These are phyloP conservation scores for Heliconius nattereri DNA, from an alignment of 1,140 invertebrate species.

Conservation along the genomic window DNA sequence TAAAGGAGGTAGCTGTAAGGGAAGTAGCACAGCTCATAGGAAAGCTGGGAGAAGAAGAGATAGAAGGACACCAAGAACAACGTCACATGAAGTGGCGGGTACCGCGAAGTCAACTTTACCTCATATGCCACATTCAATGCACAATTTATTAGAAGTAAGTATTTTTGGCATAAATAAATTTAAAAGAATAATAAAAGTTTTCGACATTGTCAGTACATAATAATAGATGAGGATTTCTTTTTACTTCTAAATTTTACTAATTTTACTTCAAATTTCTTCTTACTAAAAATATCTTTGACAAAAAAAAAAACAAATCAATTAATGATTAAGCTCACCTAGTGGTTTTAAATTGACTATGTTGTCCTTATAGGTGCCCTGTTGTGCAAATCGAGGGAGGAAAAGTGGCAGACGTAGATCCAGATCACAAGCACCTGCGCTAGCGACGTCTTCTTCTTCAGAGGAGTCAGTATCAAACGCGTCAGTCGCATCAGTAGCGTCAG, in stretches of 20 bases:
- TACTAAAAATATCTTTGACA: too few relatives aligned
- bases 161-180: neutral
- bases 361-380: constrained; percentile 62
- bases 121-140: constrained; percentile 78
- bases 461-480: constrained; percentile 71
- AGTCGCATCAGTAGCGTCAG: constrained; percentile 66
- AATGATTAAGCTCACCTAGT: too few relatives aligned
- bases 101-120: constrained; percentile 79
- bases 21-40: constrained; percentile 75
- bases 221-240: too few relatives aligned
- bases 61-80: constrained; percentile 67
- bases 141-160: constrained; percentile 77
- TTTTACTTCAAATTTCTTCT: too few relatives aligned
- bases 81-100: constrained; percentile 69
- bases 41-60: constrained; percentile 81
- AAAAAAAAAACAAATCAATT: too few relatives aligned
- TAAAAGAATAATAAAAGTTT: too few relatives aligned
- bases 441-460: constrained; percentile 70
- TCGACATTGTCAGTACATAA: too few relatives aligned
- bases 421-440: constrained; percentile 67
- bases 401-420: constrained; percentile 63
- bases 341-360: neutral
- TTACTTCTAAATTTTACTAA: too few relatives aligned
- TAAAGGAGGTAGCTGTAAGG: constrained; percentile 68
- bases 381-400: constrained; percentile 57